Percentiles rank a stretch among this genome's conserved stretches.
Conservation (phyloP, 2,888 invertebrate species). For the Idaea aversata region DNA sequence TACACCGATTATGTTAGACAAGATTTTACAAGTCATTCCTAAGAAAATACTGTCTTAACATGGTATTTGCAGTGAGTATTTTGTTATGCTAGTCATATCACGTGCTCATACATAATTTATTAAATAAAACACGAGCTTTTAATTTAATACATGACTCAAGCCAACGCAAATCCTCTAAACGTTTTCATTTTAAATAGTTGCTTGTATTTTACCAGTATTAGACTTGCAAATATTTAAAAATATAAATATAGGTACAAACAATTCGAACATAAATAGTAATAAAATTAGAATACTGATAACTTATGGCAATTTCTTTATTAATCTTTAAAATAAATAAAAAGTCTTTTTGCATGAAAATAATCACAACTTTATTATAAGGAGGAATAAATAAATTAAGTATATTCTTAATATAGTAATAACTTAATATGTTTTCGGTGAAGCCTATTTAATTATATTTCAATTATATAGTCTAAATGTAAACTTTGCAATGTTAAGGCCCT, state of each 20-base stretch:
- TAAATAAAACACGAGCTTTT: constrained; percentile 2
- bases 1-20: not conserved
- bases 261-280: no score
- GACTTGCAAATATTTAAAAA: constrained; percentile 4
- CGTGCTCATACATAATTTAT: constrained; percentile 3
- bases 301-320: no score
- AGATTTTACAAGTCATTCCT: not conserved
- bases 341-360: no score
- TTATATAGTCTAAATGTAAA: no score
- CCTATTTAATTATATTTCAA: no score
- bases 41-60: not conserved
- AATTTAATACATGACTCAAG: constrained; percentile 21
- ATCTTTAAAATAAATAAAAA: no score
- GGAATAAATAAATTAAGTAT: no score
- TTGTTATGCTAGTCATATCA: not conserved
- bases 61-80: not conserved
- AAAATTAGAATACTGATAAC: no score
- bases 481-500: no score
- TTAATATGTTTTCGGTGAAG: no score
- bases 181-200: constrained; percentile 8
- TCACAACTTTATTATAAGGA: no score
- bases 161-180: constrained; percentile 10
- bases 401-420: no score
- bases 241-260: not conserved
- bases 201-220: constrained; percentile 4